Percentiles rank a stretch among this genome's conserved stretches.
These are phyloP conservation scores for Mya arenaria DNA, from an alignment of 1,140 invertebrate genomes.

Conservation along the genomic window DNA sequence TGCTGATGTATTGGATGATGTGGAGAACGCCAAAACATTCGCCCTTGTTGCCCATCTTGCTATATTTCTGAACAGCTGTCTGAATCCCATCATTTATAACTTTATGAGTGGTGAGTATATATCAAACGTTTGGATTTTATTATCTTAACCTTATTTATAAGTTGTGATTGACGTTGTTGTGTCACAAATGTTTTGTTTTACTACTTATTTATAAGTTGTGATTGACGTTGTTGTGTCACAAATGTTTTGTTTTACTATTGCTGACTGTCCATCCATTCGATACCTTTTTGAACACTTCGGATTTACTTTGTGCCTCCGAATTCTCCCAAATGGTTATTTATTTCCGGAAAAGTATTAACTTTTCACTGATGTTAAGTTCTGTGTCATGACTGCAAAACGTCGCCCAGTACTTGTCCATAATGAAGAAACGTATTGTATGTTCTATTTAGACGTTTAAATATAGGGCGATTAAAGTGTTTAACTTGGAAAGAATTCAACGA, in stretches of 20 bases:
- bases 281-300: too few relatives aligned
- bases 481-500: too few relatives aligned
- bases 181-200: too few relatives aligned
- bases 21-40: constrained; percentile 10
- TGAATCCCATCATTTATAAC: constrained; percentile 95
- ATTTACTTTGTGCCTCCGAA: not conserved
- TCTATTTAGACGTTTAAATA: too few relatives aligned
- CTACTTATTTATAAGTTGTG: too few relatives aligned
- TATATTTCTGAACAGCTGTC: constrained; percentile 91
- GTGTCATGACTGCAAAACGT: too few relatives aligned
- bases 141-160: not conserved
- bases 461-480: too few relatives aligned
- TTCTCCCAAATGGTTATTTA: not conserved
- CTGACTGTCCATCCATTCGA: not conserved
- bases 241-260: too few relatives aligned
- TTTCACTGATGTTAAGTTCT: not conserved
- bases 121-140: too few relatives aligned
- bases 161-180: not conserved
- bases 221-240: too few relatives aligned
- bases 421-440: too few relatives aligned
- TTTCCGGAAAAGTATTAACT: not conserved
- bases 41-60: constrained; percentile 70
- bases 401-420: too few relatives aligned
- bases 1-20: not conserved
- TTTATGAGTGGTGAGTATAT: constrained; percentile 92